Base-by-base conservation (phyloP, 2,888 invertebrate genomes). In the Torymus aiolomorphi region DNA sequence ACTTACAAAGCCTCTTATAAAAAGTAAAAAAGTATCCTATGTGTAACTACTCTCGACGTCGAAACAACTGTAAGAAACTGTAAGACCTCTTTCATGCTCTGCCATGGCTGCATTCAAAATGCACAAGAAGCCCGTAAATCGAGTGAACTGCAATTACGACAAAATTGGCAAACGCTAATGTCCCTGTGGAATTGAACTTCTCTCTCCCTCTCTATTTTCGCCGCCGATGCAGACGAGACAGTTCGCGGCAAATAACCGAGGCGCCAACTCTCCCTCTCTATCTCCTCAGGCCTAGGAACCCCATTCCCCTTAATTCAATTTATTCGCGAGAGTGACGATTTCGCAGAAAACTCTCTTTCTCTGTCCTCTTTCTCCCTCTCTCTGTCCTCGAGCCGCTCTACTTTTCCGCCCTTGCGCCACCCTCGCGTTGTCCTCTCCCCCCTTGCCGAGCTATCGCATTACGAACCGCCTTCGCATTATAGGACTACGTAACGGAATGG, bases 251-350 rank as follows among this genome's bases (percentile, higher is more conserved):
- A 77, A 72, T 76, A 78, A 80, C 66, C 67, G 20, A 67, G 77
- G 51, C 75, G 66, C 69, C 66, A 67, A 75, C 20, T 65, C 10
- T 72, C 65, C 42, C 42, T 76, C 59, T n/a, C 2, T 13, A 13
- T 76, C 59, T n/a, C 2, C 13, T n/a, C 59, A 42, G 73, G 63
- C 54, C 54, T 56, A 65, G 61, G 10, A 59, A 54, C 78, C 62
- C 73, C 56, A 57, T 80, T 78, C 31, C 71, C 69, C 73, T 81
- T 78, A 69, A 81, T 83, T 83, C 76, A 78, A 81, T 82, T 82
- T 83, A 80, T 78, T 76, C 61, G 66, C 11, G 31, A 10, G 31
- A 10, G 31, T 66, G 75, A 70, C 78, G 69, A 80, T 82, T 79
- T 72, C 49, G 14, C 49, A n/a, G n/a, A n/a, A n/a, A n/a, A n/a